phyloP scores from a whole-genome alignment of 2,888 invertebrate genomes.

The Hemistola chrysoprasaria region DNA sequence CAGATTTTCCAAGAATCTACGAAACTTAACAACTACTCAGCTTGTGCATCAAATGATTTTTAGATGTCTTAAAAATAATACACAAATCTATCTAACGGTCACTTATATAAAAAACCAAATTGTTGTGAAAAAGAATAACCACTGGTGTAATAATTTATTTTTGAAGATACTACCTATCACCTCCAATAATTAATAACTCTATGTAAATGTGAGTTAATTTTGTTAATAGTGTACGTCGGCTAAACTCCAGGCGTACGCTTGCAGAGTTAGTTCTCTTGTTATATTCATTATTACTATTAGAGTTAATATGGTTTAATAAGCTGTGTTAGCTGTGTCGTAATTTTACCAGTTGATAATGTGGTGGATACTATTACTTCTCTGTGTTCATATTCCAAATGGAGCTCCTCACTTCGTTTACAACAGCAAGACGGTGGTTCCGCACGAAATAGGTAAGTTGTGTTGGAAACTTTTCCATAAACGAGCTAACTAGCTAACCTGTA shows the following conservation, averaged over 20 bases:
- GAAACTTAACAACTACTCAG: too few species aligned
- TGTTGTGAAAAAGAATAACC: too few species aligned
- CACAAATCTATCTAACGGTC: too few species aligned
- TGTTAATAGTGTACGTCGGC: slow-evolving; percentile 43
- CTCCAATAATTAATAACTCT: slow-evolving; percentile 34
- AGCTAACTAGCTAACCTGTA: too few species aligned
- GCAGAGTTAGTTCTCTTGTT: slow-evolving; percentile 29
- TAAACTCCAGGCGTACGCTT: slow-evolving; percentile 37
- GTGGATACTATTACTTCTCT: slow-evolving; percentile 36
- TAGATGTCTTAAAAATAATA: too few species aligned
- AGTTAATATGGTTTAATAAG: slow-evolving; percentile 4
- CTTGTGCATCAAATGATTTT: too few species aligned
- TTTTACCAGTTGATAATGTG: slow-evolving; percentile 32
- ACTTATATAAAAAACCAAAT: too few species aligned
- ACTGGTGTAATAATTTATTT: too few species aligned
- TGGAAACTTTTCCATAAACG: too few species aligned
- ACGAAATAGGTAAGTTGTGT: slow-evolving; percentile 65
- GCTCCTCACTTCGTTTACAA: slow-evolving; percentile 43
- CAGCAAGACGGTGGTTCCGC: slow-evolving; percentile 42
- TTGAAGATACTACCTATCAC: slow-evolving; percentile 24
- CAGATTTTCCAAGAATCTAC: neutral
- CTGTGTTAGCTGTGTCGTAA: too few species aligned
- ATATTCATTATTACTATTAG: slow-evolving; percentile 1
- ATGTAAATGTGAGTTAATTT: slow-evolving; percentile 35
- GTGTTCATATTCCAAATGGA: slow-evolving; percentile 36